Conservation (phyloP, 2,797 vertebrate genomes). For the Crenuchus spilurus region DNA sequence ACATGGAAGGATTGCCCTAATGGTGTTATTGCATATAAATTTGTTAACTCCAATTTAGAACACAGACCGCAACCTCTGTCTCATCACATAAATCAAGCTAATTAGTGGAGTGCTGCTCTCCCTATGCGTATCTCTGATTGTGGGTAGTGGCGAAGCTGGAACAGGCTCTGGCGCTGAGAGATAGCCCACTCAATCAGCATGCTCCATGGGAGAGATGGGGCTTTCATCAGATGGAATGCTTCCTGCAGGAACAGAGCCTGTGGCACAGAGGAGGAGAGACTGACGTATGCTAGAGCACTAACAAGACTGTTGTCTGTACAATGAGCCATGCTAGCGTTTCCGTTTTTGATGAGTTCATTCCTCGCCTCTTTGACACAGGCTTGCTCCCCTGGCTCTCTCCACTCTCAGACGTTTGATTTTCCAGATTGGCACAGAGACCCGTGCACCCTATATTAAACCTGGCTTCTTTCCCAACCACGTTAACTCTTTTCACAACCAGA, state of each 20-base stretch:
- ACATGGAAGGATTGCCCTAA: slow-evolving; percentile 21
- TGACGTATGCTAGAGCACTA: slow-evolving; percentile 22
- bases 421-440: slow-evolving; percentile 10
- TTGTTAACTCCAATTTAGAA: slow-evolving; percentile 38
- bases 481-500: neutral
- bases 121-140: slow-evolving; percentile 36
- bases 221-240: slow-evolving; percentile 45
- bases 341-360: slow-evolving; percentile 45
- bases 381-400: slow-evolving; percentile 2
- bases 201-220: slow-evolving; percentile 39
- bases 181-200: slow-evolving; percentile 33
- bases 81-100: slow-evolving; percentile 50
- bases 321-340: slow-evolving; percentile 32
- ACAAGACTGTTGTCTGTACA: slow-evolving; percentile 37
- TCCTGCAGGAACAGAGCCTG: slow-evolving; percentile 35
- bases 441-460: slow-evolving; percentile 8
- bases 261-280: slow-evolving; percentile 26
- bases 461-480: slow-evolving; percentile 1
- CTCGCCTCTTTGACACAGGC: slow-evolving; percentile 37
- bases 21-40: slow-evolving; percentile 31
- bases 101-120: slow-evolving; percentile 42
- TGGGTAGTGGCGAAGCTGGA: slow-evolving; percentile 30
- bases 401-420: slow-evolving; percentile 36
- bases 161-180: slow-evolving; percentile 30
- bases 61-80: slow-evolving; percentile 31